These are phyloP conservation scores for Sebastes fasciatus DNA, from an alignment of 2,113 vertebrate genomes.

Conservation along the genomic window DNA sequence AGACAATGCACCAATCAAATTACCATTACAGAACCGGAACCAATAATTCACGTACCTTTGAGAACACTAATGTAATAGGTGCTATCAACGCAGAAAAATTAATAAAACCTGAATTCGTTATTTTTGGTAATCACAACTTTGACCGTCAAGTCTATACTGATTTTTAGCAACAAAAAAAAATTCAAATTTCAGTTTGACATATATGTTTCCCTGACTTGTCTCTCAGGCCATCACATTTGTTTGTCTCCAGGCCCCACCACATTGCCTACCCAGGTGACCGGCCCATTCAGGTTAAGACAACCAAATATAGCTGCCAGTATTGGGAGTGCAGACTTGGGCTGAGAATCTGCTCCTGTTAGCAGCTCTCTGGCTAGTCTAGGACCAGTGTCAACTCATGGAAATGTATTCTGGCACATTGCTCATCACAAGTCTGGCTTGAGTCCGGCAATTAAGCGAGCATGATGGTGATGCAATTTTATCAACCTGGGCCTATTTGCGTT, in stretches of 20 bases:
- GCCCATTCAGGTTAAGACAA: slow-evolving; percentile 12
- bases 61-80: no score
- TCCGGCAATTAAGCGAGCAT: neutral
- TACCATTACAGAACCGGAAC: neutral
- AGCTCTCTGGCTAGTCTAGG: neutral
- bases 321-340: neutral
- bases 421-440: neutral
- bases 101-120: no score
- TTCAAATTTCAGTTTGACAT: no score
- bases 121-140: no score
- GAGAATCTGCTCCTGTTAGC: neutral
- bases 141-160: no score
- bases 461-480: neutral
- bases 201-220: neutral
- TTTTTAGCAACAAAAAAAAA: no score
- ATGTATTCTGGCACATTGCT: neutral
- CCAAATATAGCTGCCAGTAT: neutral
- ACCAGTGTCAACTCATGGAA: neutral
- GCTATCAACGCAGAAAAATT: no score
- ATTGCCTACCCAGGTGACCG: neutral
- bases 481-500: neutral
- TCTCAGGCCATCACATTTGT: neutral
- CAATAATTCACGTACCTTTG: no score
- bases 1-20: neutral
- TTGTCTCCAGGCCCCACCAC: neutral